A percentile compares a stretch with the other conserved stretches of the same genome.
phyloP scores from a whole-genome alignment of 1,140 invertebrate genomes.

The Bursaphelenchus mucronatus region DNA sequence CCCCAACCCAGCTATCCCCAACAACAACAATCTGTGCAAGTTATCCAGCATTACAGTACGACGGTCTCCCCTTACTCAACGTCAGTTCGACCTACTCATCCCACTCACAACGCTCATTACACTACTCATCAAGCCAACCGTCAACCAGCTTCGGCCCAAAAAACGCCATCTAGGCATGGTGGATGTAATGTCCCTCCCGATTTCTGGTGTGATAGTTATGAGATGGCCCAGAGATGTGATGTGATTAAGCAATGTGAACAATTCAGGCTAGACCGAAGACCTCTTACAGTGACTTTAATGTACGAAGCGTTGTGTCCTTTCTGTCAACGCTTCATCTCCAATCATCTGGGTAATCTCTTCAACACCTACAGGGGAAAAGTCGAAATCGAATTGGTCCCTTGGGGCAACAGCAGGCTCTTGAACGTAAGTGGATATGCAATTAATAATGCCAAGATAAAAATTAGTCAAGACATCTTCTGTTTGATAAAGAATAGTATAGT shows the following conservation, averaged over 20 bases:
- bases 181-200: slow-evolving; percentile 52
- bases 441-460: slow-evolving; percentile 16
- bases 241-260: slow-evolving; percentile 52
- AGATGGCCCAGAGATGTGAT: slow-evolving; percentile 52
- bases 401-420: slow-evolving; percentile 54
- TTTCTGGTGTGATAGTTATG: slow-evolving; percentile 56
- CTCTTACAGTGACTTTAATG: slow-evolving; percentile 56
- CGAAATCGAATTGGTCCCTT: slow-evolving; percentile 55
- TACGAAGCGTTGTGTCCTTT: slow-evolving; percentile 59
- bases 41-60: no score
- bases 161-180: not conserved
- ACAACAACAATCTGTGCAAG: not conserved
- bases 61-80: not conserved
- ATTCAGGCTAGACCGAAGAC: slow-evolving; percentile 37
- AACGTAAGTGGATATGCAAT: slow-evolving; percentile 33
- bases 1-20: slow-evolving; percentile 4
- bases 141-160: not conserved
- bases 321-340: slow-evolving; percentile 59
- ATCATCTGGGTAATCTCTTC: slow-evolving; percentile 53
- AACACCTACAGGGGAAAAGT: slow-evolving; percentile 46
- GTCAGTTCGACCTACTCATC: slow-evolving; percentile 2
- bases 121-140: not conserved
- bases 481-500: slow-evolving; percentile 17
- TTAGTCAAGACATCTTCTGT: slow-evolving; percentile 10
- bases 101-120: not conserved